Conservation (phyloP, 2,888 invertebrate genomes). For the Drosophila paramelanica region DNA sequence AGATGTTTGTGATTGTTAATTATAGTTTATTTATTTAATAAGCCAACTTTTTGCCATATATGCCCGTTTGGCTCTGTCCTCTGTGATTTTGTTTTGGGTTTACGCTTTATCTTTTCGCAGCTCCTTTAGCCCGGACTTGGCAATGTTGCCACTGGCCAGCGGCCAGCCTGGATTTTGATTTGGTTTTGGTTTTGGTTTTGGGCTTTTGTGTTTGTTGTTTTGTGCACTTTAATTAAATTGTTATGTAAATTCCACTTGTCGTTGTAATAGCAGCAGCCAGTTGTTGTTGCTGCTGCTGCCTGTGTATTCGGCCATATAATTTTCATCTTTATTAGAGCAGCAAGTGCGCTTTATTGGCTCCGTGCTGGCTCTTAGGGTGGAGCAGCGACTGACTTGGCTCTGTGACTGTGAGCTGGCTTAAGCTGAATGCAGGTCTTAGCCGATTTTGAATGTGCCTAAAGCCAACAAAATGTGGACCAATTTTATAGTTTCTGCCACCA, state of each 20-base stretch:
- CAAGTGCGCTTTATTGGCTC: slow-evolving; percentile 63
- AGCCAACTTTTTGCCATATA: slow-evolving; percentile 42
- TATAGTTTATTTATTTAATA: slow-evolving; percentile 75
- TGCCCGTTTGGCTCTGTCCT: slow-evolving; percentile 5
- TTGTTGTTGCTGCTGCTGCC: slow-evolving; percentile 18
- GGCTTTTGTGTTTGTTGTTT: slow-evolving; percentile 28
- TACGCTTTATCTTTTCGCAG: slow-evolving; percentile 70
- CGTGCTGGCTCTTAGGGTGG: slow-evolving; percentile 23
- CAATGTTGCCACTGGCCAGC: slow-evolving; percentile 9
- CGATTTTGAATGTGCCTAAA: slow-evolving; percentile 30
- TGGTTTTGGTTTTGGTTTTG: slow-evolving; percentile 8
- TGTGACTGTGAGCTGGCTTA: slow-evolving; percentile 11
- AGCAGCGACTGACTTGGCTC: slow-evolving; percentile 16
- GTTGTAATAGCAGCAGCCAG: slow-evolving; percentile 49
- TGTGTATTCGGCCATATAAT: slow-evolving; percentile 58
- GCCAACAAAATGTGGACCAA: slow-evolving; percentile 17
- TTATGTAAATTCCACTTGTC: slow-evolving; percentile 80
- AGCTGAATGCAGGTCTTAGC: slow-evolving; percentile 6
- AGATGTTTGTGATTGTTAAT: slow-evolving; percentile 53
- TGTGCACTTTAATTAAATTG: slow-evolving; percentile 76
- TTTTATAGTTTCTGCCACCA: slow-evolving; percentile 18
- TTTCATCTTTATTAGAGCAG: slow-evolving; percentile 69
- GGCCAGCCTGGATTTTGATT: slow-evolving; percentile 9
- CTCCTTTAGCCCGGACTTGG: slow-evolving; percentile 52
- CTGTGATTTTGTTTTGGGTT: slow-evolving; percentile 25